These are phyloP conservation scores for Pectinophora gossypiella DNA, from an alignment of 1,140 invertebrate genomes.

Conservation along the genomic window DNA sequence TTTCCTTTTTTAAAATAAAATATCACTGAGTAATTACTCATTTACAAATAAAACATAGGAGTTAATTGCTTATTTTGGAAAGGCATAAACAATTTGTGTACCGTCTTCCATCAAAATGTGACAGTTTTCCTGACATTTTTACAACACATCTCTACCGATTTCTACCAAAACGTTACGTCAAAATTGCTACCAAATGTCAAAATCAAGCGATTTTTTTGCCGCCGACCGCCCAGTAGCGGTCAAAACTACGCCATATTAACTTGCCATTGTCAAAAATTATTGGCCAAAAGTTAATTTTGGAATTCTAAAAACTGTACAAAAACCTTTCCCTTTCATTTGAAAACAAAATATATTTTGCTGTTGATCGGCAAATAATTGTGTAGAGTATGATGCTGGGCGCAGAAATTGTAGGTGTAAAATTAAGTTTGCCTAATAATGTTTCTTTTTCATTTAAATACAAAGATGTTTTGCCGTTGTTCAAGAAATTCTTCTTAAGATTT, in stretches of 20 bases:
- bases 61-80: too few species aligned
- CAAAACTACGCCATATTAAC: constrained; percentile 26
- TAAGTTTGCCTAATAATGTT: constrained; percentile 11
- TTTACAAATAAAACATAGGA: too few species aligned
- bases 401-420: not conserved
- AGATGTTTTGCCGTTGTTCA: not conserved
- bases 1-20: too few species aligned
- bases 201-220: constrained; percentile 25
- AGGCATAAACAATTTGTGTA: too few species aligned
- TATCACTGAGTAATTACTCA: too few species aligned
- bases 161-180: not conserved
- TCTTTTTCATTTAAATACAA: constrained; percentile 6
- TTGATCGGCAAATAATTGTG: not conserved
- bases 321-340: constrained; percentile 9
- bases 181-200: not conserved
- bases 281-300: constrained; percentile 43
- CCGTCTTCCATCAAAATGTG: too few species aligned
- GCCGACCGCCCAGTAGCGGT: constrained; percentile 49
- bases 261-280: constrained; percentile 42
- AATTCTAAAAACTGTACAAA: constrained; percentile 16
- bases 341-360: not conserved
- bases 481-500: not conserved
- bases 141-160: too few species aligned
- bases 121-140: too few species aligned
- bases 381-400: not conserved